A percentile compares a stretch with the other conserved stretches of the same genome.
Evolutionary conservation across 2,797 vertebrate species (phyloP).

Genomic region (Galago senegalensis): DNA sequence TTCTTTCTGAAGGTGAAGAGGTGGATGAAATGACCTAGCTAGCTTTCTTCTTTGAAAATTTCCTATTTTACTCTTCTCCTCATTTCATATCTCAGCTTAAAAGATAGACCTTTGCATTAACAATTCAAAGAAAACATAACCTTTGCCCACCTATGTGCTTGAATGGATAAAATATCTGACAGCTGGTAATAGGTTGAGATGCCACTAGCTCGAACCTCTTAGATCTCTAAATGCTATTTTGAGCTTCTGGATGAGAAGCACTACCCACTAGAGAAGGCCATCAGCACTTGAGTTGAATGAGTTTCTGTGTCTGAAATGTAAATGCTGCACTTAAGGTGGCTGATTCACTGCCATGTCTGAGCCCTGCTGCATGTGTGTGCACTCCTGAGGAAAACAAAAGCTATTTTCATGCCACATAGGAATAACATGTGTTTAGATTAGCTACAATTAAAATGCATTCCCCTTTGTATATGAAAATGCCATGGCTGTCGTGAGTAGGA

Average conservation of each 20-base stretch:
- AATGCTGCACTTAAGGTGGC: neutral
- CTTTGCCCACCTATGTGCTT: constrained; percentile 60
- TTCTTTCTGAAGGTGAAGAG: constrained; percentile 69
- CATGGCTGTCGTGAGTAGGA: constrained; percentile 21
- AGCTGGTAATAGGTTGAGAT: constrained; percentile 55
- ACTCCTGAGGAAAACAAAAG: neutral
- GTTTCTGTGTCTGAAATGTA: constrained; percentile 68
- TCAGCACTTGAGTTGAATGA: constrained; percentile 35
- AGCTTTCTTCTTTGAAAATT: constrained; percentile 63
- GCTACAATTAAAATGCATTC: constrained; percentile 43
- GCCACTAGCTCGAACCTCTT: constrained; percentile 14
- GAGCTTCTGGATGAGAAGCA: constrained; percentile 51
- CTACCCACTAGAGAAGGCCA: constrained; percentile 38
- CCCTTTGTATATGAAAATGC: constrained; percentile 41
- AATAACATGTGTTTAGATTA: constrained; percentile 52
- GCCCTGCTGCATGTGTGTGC: neutral
- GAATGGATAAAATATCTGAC: constrained; percentile 69
- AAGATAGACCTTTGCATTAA: constrained; percentile 64
- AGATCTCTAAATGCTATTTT: constrained; percentile 66
- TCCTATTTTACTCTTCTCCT: constrained; percentile 63
- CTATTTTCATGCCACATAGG: constrained; percentile 6
- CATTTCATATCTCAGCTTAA: constrained; percentile 64
- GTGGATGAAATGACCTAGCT: constrained; percentile 52
- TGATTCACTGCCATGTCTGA: constrained; percentile 33
- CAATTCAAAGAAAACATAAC: constrained; percentile 74